Evolutionary conservation across 2,888 invertebrate genomes (phyloP).

Genomic region (Ectemnius cavifrons): DNA sequence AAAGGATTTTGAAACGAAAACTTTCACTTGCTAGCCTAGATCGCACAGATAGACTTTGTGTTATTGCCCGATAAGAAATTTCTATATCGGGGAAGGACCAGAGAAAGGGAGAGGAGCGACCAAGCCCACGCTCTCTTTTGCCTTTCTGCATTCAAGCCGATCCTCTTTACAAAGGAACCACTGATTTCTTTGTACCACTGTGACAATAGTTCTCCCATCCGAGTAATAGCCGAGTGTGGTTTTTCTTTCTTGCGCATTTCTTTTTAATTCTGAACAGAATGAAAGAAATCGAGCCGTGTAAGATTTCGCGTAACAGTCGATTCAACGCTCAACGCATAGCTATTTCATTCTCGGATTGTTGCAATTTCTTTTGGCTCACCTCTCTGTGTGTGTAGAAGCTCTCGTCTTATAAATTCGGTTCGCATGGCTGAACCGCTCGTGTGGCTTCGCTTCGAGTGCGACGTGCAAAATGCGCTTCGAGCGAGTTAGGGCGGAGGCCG

Average conservation of each 20-base stretch:
- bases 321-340: too few species aligned
- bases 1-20: slow-evolving; percentile 28
- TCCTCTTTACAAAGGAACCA: neutral
- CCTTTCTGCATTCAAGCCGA: slow-evolving; percentile 11
- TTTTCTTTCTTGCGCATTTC: neutral
- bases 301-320: too few species aligned
- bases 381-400: neutral
- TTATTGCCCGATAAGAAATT: slow-evolving; percentile 29
- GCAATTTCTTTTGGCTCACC: neutral
- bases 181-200: neutral
- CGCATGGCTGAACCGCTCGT: neutral
- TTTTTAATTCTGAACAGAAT: neutral
- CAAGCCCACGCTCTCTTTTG: neutral
- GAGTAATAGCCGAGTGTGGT: neutral
- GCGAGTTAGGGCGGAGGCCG: neutral
- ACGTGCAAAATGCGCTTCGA: neutral
- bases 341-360: neutral
- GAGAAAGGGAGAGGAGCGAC: too few species aligned
- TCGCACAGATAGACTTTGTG: neutral
- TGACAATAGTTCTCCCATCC: too few species aligned
- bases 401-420: neutral
- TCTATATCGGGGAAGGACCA: slow-evolving; percentile 5
- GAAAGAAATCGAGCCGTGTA: too few species aligned
- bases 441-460: neutral
- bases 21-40: slow-evolving; percentile 41